These are phyloP conservation scores for Cheilosia vulpina DNA, from an alignment of 2,888 invertebrate genomes.

Conservation along the genomic window DNA sequence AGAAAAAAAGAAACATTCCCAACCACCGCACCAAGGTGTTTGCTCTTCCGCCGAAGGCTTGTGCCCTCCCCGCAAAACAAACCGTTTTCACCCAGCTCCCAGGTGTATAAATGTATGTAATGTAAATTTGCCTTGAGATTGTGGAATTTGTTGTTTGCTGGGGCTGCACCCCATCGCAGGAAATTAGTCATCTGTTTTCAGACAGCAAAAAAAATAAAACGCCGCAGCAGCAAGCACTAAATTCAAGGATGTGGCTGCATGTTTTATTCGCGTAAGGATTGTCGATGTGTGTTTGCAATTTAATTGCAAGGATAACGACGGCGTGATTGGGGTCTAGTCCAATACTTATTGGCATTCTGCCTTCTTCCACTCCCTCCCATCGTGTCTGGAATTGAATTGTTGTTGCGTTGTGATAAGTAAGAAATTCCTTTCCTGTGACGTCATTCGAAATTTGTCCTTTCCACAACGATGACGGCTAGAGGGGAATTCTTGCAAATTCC, in stretches of 20 bases:
- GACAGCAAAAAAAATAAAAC: not conserved
- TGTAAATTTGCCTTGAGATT: constrained; percentile 58
- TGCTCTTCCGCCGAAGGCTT: constrained; percentile 48
- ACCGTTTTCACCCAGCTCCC: constrained; percentile 1
- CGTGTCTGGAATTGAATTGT: constrained; percentile 42
- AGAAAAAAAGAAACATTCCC: not conserved
- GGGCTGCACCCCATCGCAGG: constrained; percentile 13
- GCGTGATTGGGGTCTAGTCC: constrained; percentile 22
- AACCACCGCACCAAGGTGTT: constrained; percentile 45
- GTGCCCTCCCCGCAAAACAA: constrained; percentile 31
- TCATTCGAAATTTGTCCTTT: constrained; percentile 54
- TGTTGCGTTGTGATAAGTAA: constrained; percentile 8
- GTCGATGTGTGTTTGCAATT: not conserved
- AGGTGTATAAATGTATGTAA: constrained; percentile 28
- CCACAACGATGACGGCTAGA: not conserved
- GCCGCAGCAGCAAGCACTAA: constrained; percentile 1
- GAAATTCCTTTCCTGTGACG: constrained; percentile 67
- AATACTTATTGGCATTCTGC: constrained; percentile 36
- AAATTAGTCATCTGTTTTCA: constrained; percentile 50
- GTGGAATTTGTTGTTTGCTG: constrained; percentile 54
- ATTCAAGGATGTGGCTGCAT: constrained; percentile 27
- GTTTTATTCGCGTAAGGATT: not conserved
- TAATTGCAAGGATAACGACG: constrained; percentile 36
- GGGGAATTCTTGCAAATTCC: constrained; percentile 36
- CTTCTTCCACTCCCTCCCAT: not conserved